Evolutionary conservation across 53 echinoderm and acorn worm species (phyloP), one percentile per base, ranked within the genome.

Genomic region (Astropecten irregularis): DNA sequence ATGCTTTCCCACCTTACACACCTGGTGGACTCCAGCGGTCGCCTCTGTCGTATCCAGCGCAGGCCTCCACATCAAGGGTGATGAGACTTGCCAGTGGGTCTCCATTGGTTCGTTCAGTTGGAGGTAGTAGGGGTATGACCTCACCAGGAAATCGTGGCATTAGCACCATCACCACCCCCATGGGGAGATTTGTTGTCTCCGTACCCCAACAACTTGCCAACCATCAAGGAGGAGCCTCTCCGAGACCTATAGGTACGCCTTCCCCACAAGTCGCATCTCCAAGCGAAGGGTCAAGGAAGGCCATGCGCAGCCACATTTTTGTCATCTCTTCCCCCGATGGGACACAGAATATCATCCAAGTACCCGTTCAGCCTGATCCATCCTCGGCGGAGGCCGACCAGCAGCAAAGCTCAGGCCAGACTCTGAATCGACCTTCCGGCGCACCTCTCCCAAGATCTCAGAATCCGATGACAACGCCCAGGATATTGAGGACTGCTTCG

Each of bases 281-380:
- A 18, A 7, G 26, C 23, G 62, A 39, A 42, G 46, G 25, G 20
- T n/a, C 63, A 28, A 46, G 33, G 22, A 79, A 63, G 26, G 60
- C 81, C 10, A 23, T 82, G 4, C 85, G 81, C 19, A 71, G 63
- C 20, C 85, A 90, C 29, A 85, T 85, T 35, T 90, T 85, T 30
- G 82, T 90, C 13, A 73, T 90, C 21, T 85, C 85, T 1, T 90
- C 85, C 38, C 90, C 90, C 0, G 86, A 90, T 57, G 90, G 90
- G 3, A 82, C 72, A 30, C 82, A 82, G 64, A 81, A 56, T 9
- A 62, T 90, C 21, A 72, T 90, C 49, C 90, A 90, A 19, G 71
- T 90, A 35, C 90, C 90, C 6, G 58, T 86, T 0, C 48, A 68
- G 10, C 59, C 74, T 14, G 72, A 51, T 3, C 38, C 66, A 4